phyloP scores from a whole-genome alignment of 1,140 invertebrate genomes.

The Drosophila erecta region DNA sequence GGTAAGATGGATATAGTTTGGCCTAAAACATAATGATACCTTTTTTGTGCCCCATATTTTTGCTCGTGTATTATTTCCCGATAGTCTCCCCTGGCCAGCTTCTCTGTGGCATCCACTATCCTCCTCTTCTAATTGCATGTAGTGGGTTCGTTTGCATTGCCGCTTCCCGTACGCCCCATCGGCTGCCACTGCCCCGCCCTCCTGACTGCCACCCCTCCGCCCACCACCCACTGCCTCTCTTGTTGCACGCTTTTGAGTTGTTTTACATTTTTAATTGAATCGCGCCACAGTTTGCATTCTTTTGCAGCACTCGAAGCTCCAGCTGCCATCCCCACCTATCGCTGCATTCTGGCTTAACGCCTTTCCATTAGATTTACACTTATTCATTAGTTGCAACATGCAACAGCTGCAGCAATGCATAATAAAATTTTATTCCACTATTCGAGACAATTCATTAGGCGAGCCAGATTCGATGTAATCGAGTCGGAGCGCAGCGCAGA shows the following conservation, averaged over 20 bases:
- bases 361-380: constrained; percentile 80
- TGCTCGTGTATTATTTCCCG: not conserved
- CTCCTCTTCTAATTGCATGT: constrained; percentile 72
- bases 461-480: constrained; percentile 13
- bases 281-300: constrained; percentile 81
- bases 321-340: not conserved
- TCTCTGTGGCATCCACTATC: constrained; percentile 3
- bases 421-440: constrained; percentile 79
- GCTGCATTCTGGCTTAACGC: constrained; percentile 51
- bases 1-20: no score
- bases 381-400: constrained; percentile 79
- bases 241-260: constrained; percentile 70
- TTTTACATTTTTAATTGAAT: constrained; percentile 83
- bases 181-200: constrained; percentile 16
- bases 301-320: constrained; percentile 43
- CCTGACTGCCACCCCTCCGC: not conserved
- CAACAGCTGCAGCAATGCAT: constrained; percentile 58
- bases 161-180: constrained; percentile 66
- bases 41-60: not conserved
- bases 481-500: constrained; percentile 15
- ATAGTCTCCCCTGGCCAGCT: constrained; percentile 22
- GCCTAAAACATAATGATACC: not conserved
- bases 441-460: constrained; percentile 70
- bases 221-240: constrained; percentile 5
- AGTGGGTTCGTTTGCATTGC: constrained; percentile 79